Percentiles rank a stretch among this genome's conserved stretches.
Conservation (phyloP, 2,797 vertebrate species). For the Myotis myotis region DNA sequence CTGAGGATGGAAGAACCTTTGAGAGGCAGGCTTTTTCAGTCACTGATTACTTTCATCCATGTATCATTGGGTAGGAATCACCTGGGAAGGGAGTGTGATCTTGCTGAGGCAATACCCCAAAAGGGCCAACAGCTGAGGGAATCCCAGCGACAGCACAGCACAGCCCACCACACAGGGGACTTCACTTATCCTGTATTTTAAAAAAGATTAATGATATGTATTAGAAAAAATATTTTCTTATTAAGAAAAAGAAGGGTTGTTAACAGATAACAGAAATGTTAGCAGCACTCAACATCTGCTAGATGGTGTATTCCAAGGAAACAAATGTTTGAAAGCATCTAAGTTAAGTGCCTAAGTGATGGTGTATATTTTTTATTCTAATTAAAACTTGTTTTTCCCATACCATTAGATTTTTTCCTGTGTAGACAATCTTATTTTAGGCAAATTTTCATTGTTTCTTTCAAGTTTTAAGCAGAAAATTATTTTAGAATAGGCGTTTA, state of each 20-base stretch:
- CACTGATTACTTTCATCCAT: background rate
- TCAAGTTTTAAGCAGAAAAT: constrained; percentile 47
- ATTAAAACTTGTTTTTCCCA: background rate
- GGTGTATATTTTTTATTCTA: background rate
- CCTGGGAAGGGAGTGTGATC: background rate
- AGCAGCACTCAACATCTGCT: background rate
- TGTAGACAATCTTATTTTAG: background rate
- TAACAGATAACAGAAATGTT: constrained; percentile 14
- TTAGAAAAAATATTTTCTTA: background rate
- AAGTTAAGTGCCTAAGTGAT: background rate
- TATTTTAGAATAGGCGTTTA: background rate
- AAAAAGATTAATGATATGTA: background rate
- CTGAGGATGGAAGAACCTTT: background rate
- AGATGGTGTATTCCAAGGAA: background rate
- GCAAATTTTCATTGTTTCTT: background rate
- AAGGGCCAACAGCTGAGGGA: background rate
- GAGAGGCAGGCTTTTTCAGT: background rate
- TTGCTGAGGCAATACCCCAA: background rate
- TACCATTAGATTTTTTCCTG: background rate
- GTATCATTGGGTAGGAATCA: background rate
- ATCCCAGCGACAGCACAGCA: background rate
- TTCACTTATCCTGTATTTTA: background rate
- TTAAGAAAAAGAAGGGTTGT: background rate
- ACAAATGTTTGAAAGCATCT: background rate
- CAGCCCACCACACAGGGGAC: background rate